Evolutionary conservation across 2,888 invertebrate genomes (phyloP).

Genomic region (Ectemnius continuus): DNA sequence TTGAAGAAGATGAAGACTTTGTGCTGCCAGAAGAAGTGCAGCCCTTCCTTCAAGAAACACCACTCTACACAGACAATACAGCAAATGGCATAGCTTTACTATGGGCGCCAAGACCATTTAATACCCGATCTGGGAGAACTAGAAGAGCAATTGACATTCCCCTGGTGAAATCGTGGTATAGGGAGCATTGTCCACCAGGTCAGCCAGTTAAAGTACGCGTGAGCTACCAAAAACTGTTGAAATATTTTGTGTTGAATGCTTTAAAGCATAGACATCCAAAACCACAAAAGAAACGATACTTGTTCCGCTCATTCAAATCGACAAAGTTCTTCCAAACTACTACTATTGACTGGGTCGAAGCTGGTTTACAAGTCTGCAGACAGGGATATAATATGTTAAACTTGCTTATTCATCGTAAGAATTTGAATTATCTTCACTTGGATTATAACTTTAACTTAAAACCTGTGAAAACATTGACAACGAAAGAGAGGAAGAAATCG

Average conservation of each 20-base stretch:
- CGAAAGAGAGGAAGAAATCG: conserved; percentile 99
- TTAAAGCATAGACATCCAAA: conserved; percentile 98
- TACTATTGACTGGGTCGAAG: conserved; percentile 99
- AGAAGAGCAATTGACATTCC: conserved; percentile 98
- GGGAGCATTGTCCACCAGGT: conserved; percentile 95
- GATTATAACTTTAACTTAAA: conserved; percentile 99
- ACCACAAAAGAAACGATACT: conserved; percentile 98
- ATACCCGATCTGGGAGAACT: conserved; percentile 94
- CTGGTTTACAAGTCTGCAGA: conserved; percentile 97
- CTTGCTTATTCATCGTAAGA: conserved; percentile 98
- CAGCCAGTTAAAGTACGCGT: conserved; percentile 99
- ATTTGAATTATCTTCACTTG: conserved; percentile 98
- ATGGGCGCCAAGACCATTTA: conserved; percentile 99
- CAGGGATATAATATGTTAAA: conserved; percentile 99
- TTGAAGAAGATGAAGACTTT: conserved; percentile 97
- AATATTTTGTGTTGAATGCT: conserved; percentile 98
- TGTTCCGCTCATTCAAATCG: conserved; percentile 99
- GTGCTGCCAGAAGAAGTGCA: conserved; percentile 93
- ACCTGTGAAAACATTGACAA: conserved; percentile 99
- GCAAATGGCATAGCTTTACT: conserved; percentile 98
- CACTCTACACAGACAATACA: conserved; percentile 98
- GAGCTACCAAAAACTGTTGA: conserved; percentile 98
- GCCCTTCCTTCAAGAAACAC: conserved; percentile 96
- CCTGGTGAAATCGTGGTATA: conserved; percentile 97
- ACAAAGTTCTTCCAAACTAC: conserved; percentile 99